Conservation (phyloP, 92 coral and sea anemone species). For the Anthopleura xanthogrammica region DNA sequence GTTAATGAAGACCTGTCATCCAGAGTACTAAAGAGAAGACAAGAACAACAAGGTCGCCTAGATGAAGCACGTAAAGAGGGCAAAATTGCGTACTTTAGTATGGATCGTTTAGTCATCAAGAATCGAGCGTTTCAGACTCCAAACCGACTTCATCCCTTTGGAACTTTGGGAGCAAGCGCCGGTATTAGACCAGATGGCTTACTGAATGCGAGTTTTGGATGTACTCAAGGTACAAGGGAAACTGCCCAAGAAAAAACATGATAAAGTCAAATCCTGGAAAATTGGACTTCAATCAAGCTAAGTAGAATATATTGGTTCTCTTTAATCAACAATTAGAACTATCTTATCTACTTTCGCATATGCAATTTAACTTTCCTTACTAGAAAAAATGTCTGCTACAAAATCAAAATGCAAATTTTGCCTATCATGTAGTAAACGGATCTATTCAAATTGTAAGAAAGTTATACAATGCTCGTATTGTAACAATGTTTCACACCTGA, state of each 20-base stretch:
- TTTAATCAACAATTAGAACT: background rate
- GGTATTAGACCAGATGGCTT: background rate
- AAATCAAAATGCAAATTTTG: background rate
- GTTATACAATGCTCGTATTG: background rate
- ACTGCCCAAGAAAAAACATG: background rate
- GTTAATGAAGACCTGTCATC: slow-evolving; percentile 1
- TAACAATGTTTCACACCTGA: background rate
- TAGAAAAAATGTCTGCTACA: background rate
- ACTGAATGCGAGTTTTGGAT: background rate
- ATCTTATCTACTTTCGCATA: background rate
- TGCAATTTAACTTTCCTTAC: background rate
- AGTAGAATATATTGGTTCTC: background rate
- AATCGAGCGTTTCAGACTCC: background rate
- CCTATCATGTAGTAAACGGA: background rate
- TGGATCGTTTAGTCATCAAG: slow-evolving; percentile 3
- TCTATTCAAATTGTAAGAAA: background rate
- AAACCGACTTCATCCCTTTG: background rate
- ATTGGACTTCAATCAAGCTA: background rate
- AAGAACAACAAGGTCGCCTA: background rate
- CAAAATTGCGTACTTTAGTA: background rate
- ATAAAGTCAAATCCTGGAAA: background rate
- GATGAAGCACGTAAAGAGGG: slow-evolving; percentile 4
- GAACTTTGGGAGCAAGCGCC: background rate
- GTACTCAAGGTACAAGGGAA: background rate
- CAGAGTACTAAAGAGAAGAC: background rate